Base-by-base conservation (phyloP, 1,140 invertebrate species). In the Zaprionus capensis region DNA sequence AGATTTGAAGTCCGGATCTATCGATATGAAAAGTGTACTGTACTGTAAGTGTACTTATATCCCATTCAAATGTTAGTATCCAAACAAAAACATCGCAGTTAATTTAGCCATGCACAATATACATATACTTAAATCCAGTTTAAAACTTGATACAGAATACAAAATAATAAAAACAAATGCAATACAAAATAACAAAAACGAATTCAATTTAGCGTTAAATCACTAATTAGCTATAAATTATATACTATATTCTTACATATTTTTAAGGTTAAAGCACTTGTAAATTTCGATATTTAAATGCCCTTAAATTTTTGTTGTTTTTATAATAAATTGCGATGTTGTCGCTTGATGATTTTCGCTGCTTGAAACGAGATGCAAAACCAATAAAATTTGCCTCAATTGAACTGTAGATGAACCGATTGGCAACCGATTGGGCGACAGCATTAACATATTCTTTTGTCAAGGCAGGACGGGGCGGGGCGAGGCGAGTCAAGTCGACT, bases 381-480 rank as follows among this genome's bases (percentile, higher is more conserved):
- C 20, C 46, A 51, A 51, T 51, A 51, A 51, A 51, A 51, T 51
- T 51, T 22, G 46, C 46, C 9, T 24, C 20, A 51, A 51, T 51
- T 51, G 46, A 51, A 51, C 46, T 51, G 46, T 12, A 51, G 46
- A 51, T 51, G 46, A 51, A 51, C 46, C 46, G 46, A 51, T 51
- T 51, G 46, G n/a, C n/a, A 51, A 51, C 46, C 46, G 46, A 51
- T 51, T 51, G 46, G 41, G 41, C 46, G 17, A 22, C 46, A 14
- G 46, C 20, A 51, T 51, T 51, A 51, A 24, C 46, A 51, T 51
- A 51, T 20, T 24, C 46, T 22, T 22, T 51, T 24, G 17, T 53
- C 9, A 2, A n/a, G 41, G n/a, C n/a, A 5, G 6, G n/a, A 6
- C 41, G n/a, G 2, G 41, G n/a, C 41, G n/a, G 5, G n/a, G n/a